phyloP scores from a whole-genome alignment of 2,113 vertebrate species.

The Emydocephalus ijimae region DNA sequence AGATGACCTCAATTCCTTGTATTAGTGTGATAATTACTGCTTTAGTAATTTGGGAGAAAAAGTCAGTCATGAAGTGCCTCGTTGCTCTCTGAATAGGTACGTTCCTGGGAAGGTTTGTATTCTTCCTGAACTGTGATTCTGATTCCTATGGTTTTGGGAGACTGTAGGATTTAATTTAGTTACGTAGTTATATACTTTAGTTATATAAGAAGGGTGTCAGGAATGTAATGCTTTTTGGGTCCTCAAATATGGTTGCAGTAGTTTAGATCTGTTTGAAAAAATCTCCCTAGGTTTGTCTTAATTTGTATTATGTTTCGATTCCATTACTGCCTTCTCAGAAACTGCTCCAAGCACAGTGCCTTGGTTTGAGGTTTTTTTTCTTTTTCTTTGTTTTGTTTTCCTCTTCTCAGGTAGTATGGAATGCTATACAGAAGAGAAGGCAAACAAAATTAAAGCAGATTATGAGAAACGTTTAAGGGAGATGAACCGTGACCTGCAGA shows the following conservation, averaged over 20 bases:
- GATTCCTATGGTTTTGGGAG: not conserved
- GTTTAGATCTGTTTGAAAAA: not conserved
- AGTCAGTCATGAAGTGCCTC: not conserved
- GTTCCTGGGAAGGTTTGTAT: not conserved
- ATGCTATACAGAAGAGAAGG: constrained; percentile 95
- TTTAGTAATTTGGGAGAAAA: not conserved
- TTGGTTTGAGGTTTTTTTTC: not conserved
- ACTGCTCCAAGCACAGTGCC: not conserved
- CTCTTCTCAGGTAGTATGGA: constrained; percentile 83
- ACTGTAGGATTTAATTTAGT: not conserved
- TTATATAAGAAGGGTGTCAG: not conserved
- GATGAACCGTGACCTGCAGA: constrained; percentile 95
- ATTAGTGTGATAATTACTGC: not conserved
- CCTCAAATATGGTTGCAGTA: not conserved
- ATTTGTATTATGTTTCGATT: not conserved
- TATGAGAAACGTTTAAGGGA: constrained; percentile 95
- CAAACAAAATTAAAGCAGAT: constrained; percentile 88
- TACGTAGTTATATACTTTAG: not conserved
- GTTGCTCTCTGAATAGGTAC: not conserved
- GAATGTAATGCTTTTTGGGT: not conserved
- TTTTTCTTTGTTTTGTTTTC: not conserved
- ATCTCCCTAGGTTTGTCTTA: not conserved
- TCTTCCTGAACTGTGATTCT: not conserved
- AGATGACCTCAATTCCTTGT: not conserved
- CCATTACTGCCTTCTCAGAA: not conserved